Conservation (phyloP, 2,113 vertebrate species). For the Perccottus glenii region DNA sequence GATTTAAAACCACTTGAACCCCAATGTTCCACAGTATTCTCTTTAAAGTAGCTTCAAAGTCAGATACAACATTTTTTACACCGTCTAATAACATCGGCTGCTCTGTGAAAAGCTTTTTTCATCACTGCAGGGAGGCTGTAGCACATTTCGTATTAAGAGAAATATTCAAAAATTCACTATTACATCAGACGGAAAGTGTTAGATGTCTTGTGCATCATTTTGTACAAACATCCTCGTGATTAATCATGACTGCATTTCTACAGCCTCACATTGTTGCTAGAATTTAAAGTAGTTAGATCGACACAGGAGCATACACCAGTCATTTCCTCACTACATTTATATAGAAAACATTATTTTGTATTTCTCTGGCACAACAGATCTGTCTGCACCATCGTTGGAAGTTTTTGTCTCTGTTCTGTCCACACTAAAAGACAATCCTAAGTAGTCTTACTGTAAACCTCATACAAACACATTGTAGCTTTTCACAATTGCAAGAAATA, state of each 20-base stretch:
- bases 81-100: slow-evolving; percentile 18
- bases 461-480: no score
- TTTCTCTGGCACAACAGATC: no score
- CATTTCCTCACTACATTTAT: neutral
- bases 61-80: slow-evolving; percentile 28
- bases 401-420: neutral
- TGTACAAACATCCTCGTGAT: slow-evolving; percentile 3
- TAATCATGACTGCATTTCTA: slow-evolving; percentile 20
- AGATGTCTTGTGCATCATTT: slow-evolving; percentile 17
- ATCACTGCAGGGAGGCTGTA: slow-evolving; percentile 1
- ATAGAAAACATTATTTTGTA: neutral
- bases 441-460: neutral
- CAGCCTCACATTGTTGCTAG: slow-evolving; percentile 6
- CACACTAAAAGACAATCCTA: neutral
- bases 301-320: neutral
- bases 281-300: slow-evolving; percentile 21
- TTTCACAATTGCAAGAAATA: no score
- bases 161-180: slow-evolving; percentile 23
- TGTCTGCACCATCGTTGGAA: neutral
- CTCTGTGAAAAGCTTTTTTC: slow-evolving; percentile 8
- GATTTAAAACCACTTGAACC: slow-evolving; percentile 48
- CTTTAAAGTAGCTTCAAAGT: slow-evolving; percentile 34
- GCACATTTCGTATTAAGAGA: neutral
- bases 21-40: slow-evolving; percentile 17
- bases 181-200: slow-evolving; percentile 16